Evolutionary conservation across 2,113 vertebrate genomes (phyloP).

Genomic region (Vulpes vulpes): DNA sequence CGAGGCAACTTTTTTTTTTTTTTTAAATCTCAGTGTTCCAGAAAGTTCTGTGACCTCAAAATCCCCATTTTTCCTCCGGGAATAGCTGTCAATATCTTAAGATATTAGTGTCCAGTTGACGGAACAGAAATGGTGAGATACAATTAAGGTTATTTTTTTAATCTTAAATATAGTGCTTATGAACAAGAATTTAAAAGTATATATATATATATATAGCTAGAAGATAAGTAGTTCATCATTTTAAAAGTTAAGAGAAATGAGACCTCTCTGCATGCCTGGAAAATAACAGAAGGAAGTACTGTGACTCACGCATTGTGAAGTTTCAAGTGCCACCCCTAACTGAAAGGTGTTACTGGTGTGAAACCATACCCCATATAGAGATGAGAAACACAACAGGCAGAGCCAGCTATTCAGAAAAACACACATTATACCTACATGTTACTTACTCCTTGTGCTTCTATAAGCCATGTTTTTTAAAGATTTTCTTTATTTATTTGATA

Average conservation of each 20-base stretch:
- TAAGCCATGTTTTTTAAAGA: not conserved
- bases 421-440: not conserved
- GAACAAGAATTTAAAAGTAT: constrained; percentile 7
- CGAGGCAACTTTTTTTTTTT: not conserved
- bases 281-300: not conserved
- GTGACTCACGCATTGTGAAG: not conserved
- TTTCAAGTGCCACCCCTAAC: not conserved
- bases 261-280: not conserved
- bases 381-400: not conserved
- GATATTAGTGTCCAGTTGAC: not conserved
- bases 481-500: too few relatives aligned
- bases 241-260: constrained; percentile 29
- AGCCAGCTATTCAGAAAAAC: not conserved
- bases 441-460: not conserved
- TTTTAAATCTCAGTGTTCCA: not conserved
- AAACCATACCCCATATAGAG: not conserved
- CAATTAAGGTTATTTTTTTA: not conserved
- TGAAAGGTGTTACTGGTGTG: not conserved
- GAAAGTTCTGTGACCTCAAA: constrained; percentile 38
- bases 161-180: not conserved
- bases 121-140: not conserved
- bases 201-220: not conserved
- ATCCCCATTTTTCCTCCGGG: not conserved
- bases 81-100: constrained; percentile 9
- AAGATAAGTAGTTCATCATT: not conserved